These are phyloP conservation scores for Heterotilapia buettikoferi DNA, from an alignment of 2,113 vertebrate genomes.

Conservation along the genomic window DNA sequence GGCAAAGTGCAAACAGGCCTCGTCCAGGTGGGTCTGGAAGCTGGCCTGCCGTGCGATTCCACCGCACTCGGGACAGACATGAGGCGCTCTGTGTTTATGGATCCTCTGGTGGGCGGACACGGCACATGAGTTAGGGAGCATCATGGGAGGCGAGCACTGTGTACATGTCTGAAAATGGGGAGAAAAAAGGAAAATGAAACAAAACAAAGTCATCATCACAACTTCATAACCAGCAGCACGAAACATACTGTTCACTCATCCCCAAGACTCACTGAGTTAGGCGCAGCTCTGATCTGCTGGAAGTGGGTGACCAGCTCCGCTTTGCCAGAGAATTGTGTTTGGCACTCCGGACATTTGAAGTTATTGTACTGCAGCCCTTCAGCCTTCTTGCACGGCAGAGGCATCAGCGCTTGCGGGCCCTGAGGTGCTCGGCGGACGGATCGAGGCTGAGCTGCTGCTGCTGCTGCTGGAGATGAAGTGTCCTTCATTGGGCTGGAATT, in stretches of 20 bases:
- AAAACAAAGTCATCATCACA: neutral
- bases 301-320: constrained; percentile 84
- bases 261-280: constrained; percentile 64
- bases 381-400: constrained; percentile 70
- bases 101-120: constrained; percentile 86
- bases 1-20: constrained; percentile 88
- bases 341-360: constrained; percentile 88
- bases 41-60: constrained; percentile 82
- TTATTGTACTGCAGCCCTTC: constrained; percentile 78
- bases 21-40: constrained; percentile 84
- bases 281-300: constrained; percentile 73
- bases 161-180: constrained; percentile 75
- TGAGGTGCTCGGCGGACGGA: constrained; percentile 63
- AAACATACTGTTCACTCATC: neutral
- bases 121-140: constrained; percentile 87
- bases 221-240: neutral
- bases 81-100: constrained; percentile 84
- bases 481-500: constrained; percentile 71
- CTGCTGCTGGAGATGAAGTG: constrained; percentile 18
- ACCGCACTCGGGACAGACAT: constrained; percentile 88
- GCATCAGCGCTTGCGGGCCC: constrained; percentile 76
- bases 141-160: constrained; percentile 83
- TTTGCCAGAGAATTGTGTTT: constrained; percentile 83
- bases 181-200: neutral
- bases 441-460: constrained; percentile 32